A percentile compares a stretch with the other conserved stretches of the same genome.
These are phyloP conservation scores for Marmota monax DNA, from an alignment of 2,113 vertebrate genomes.

Conservation along the genomic window DNA sequence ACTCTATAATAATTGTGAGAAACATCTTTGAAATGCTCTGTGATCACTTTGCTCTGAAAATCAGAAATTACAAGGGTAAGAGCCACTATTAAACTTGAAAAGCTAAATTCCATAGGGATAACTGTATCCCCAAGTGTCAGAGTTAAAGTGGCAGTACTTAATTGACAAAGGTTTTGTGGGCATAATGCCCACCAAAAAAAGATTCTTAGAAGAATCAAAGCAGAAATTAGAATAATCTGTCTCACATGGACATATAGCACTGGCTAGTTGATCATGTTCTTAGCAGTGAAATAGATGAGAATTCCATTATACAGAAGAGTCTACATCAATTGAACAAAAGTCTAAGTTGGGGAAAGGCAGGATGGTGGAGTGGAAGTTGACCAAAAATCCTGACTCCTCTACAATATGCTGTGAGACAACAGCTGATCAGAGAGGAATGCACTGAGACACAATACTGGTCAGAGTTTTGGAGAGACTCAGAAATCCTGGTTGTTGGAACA, in stretches of 20 bases:
- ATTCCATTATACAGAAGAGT: background rate
- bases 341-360: too few relatives aligned
- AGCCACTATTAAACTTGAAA: background rate
- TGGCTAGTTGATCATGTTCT: background rate
- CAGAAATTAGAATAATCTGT: background rate
- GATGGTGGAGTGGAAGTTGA: background rate
- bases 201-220: background rate
- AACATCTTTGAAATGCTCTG: background rate
- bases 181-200: too few relatives aligned
- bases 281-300: background rate
- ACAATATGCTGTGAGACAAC: background rate
- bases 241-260: too few relatives aligned
- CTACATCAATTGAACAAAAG: too few relatives aligned
- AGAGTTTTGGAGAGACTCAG: too few relatives aligned
- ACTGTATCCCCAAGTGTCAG: background rate
- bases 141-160: background rate
- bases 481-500: background rate
- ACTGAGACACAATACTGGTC: background rate
- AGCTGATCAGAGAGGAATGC: background rate
- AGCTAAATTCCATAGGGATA: background rate
- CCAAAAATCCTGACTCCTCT: background rate
- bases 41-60: background rate
- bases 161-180: background rate
- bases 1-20: background rate
- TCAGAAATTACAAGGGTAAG: background rate